A percentile compares a stretch with the other conserved stretches of the same genome.
Evolutionary conservation across 2,113 vertebrate species (phyloP).

Genomic region (Gallinago media): DNA sequence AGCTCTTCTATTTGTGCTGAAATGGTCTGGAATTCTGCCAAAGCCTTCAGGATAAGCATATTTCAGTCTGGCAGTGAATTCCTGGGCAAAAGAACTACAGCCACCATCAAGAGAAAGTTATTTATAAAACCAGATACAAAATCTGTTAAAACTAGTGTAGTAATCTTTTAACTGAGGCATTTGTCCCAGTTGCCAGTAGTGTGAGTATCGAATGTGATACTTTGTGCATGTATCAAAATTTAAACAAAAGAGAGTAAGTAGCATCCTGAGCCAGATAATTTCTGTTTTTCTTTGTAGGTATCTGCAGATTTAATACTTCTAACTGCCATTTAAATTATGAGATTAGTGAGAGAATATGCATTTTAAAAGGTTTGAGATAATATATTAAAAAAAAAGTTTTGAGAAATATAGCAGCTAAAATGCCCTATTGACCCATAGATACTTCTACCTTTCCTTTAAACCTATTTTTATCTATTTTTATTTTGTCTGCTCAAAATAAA

Average conservation of each 20-base stretch:
- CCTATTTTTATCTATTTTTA: neutral
- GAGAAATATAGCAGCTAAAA: neutral
- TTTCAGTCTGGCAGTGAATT: slow-evolving; percentile 33
- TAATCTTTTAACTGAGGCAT: neutral
- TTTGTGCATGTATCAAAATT: neutral
- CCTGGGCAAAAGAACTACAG: neutral
- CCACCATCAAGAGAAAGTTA: neutral
- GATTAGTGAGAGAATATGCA: neutral
- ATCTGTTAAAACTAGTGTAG: neutral
- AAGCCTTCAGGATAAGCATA: slow-evolving; percentile 5
- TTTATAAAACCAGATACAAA: slow-evolving; percentile 25
- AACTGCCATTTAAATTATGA: neutral
- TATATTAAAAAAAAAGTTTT: neutral
- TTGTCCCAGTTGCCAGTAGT: neutral
- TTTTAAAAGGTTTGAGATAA: neutral
- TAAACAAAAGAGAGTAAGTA: neutral
- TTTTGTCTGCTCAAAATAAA: neutral
- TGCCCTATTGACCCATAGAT: neutral
- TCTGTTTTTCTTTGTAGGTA: neutral
- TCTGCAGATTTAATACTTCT: neutral
- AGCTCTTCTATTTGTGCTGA: neutral
- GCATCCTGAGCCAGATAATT: neutral
- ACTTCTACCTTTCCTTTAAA: neutral
- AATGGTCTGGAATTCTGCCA: slow-evolving; percentile 23
- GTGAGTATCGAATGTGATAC: neutral